phyloP scores from a whole-genome alignment of 2,888 invertebrate species.

The Nomada lathburiana region DNA sequence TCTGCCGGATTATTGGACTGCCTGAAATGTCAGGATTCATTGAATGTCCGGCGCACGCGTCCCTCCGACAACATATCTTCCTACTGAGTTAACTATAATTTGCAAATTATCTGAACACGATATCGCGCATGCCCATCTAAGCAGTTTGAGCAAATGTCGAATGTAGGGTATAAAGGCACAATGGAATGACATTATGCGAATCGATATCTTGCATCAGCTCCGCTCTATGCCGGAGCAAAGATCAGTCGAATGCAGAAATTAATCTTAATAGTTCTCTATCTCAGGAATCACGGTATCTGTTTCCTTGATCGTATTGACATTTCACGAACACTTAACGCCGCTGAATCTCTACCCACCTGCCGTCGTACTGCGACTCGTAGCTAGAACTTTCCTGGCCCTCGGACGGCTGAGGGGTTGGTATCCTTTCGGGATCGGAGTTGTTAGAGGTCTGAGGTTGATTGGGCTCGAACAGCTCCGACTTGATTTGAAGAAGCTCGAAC shows the following conservation, averaged over 20 bases:
- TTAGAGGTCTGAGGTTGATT: constrained; percentile 81
- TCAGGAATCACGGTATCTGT: constrained; percentile 25
- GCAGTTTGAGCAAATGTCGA: constrained; percentile 15
- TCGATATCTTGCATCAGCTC: constrained; percentile 34
- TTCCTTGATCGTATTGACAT: constrained; percentile 43
- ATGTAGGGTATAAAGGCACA: constrained; percentile 9
- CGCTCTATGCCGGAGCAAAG: constrained; percentile 12
- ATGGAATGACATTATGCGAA: constrained; percentile 41
- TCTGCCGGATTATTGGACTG: constrained; percentile 83
- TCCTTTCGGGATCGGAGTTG: constrained; percentile 81
- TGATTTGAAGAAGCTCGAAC: constrained; percentile 93
- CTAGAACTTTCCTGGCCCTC: constrained; percentile 83
- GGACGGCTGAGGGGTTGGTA: constrained; percentile 82
- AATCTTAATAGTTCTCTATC: constrained; percentile 28
- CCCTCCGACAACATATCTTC: not conserved
- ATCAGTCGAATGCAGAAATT: constrained; percentile 29
- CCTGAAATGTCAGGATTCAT: constrained; percentile 64
- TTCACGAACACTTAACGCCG: constrained; percentile 22
- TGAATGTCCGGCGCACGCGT: not conserved
- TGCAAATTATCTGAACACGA: constrained; percentile 1
- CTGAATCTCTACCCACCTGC: constrained; percentile 74
- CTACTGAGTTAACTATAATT: not conserved
- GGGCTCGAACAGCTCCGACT: constrained; percentile 88
- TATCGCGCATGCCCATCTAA: not conserved
- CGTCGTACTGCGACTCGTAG: constrained; percentile 83